Evolutionary conservation across 1,140 invertebrate species (phyloP).

Genomic region (Plutomurus gul): DNA sequence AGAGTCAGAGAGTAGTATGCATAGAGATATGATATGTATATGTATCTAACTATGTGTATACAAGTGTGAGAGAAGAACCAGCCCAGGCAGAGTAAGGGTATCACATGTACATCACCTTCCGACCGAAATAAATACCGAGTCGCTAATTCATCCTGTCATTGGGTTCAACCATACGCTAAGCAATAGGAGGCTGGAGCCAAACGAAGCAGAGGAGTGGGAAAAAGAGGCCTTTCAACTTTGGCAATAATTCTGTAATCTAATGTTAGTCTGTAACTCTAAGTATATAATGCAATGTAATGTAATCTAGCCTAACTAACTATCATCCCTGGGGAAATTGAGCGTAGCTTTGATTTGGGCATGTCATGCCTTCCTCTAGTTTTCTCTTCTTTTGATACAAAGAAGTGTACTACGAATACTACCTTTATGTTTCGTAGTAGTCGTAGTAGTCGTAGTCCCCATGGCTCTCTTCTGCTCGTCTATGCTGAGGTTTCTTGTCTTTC

Average conservation of each 20-base stretch:
- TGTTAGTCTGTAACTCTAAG: slow-evolving; percentile 29
- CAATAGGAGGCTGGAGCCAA: not conserved
- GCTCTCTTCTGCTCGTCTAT: too few species aligned
- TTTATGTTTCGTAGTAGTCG: not conserved
- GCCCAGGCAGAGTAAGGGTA: slow-evolving; percentile 7
- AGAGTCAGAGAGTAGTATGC: not conserved
- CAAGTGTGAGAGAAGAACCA: not conserved
- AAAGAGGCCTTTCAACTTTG: slow-evolving; percentile 28
- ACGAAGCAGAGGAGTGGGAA: slow-evolving; percentile 21
- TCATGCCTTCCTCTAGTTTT: not conserved
- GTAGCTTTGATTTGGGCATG: slow-evolving; percentile 17
- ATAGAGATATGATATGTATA: not conserved
- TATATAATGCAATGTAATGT: slow-evolving; percentile 30
- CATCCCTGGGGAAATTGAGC: slow-evolving; percentile 25
- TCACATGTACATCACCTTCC: slow-evolving; percentile 26
- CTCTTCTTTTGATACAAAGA: not conserved
- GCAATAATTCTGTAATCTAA: slow-evolving; percentile 30
- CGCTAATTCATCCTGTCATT: slow-evolving; percentile 28
- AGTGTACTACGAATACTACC: not conserved
- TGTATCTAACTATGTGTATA: not conserved
- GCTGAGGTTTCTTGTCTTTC: too few species aligned
- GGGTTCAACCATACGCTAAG: slow-evolving; percentile 12
- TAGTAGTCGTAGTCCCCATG: too few species aligned
- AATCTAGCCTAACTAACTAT: slow-evolving; percentile 29
- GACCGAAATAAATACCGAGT: slow-evolving; percentile 28